Conservation (phyloP, 2,888 invertebrate genomes). For the Arrhopalites spinosus region DNA sequence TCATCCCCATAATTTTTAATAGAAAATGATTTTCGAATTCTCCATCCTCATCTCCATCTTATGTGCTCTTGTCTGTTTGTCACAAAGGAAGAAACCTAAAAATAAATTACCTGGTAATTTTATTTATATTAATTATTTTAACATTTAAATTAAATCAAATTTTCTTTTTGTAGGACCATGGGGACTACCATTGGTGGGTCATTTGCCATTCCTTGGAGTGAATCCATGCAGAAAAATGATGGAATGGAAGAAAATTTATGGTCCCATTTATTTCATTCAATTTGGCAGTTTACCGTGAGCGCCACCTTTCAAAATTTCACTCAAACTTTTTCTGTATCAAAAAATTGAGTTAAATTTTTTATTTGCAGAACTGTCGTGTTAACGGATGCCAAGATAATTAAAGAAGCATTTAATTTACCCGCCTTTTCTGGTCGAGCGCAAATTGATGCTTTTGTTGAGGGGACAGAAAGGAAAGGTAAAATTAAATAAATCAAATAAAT, state of each 20-base stretch:
- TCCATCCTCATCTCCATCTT: neutral
- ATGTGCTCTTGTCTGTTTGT: neutral
- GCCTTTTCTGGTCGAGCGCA: too few relatives aligned
- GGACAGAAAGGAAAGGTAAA: neutral
- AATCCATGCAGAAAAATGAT: neutral
- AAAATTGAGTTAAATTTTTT: neutral
- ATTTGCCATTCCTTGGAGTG: neutral
- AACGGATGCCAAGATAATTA: too few relatives aligned
- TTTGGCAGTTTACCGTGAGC: neutral
- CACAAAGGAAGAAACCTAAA: neutral
- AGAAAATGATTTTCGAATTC: neutral
- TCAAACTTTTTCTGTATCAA: neutral
- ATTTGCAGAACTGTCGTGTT: too few relatives aligned
- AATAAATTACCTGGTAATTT: neutral
- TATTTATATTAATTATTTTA: neutral
- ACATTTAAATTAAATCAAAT: neutral
- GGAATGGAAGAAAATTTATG: constrained; percentile 1
- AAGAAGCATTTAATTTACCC: neutral
- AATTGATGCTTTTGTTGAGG: neutral
- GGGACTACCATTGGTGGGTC: neutral
- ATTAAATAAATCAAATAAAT: too few relatives aligned
- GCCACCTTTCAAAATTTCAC: neutral
- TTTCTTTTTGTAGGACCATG: neutral
- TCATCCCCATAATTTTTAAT: neutral
- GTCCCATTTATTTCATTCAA: neutral